Percentiles rank a stretch among this genome's conserved stretches.
Conservation (phyloP, 1,140 invertebrate species). For the Bombus cullumanus region DNA sequence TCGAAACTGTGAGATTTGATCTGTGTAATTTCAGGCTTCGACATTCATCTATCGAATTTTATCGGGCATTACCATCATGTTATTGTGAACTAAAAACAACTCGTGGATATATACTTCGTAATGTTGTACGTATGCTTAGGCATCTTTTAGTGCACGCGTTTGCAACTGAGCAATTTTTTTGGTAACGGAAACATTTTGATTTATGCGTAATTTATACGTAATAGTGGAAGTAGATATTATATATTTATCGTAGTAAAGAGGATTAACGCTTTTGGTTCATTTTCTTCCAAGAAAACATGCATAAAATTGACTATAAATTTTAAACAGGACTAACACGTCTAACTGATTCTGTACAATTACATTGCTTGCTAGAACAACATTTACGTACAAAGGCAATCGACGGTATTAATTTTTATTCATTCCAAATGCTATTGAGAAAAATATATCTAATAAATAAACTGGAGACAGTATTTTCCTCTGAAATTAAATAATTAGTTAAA, state of each 20-base stretch:
- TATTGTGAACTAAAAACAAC: slow-evolving; percentile 4
- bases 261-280: background rate
- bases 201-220: background rate
- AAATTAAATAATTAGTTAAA: background rate
- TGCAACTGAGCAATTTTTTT: background rate
- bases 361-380: background rate
- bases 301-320: background rate
- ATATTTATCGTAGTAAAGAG: background rate
- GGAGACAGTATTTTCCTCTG: background rate
- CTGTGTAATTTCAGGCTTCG: slow-evolving; percentile 17
- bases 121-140: slow-evolving; percentile 17
- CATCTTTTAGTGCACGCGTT: slow-evolving; percentile 33
- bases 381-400: background rate
- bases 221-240: background rate
- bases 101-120: slow-evolving; percentile 14
- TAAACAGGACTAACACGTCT: background rate
- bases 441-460: background rate
- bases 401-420: background rate
- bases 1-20: background rate
- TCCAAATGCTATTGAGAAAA: background rate
- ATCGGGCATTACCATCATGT: slow-evolving; percentile 39
- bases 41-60: slow-evolving; percentile 42
- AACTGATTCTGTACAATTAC: background rate
- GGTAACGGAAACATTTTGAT: background rate
- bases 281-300: background rate